A percentile compares a stretch with the other conserved stretches of the same genome.
These are phyloP conservation scores for Drosophila melanosoma DNA, from an alignment of 2,888 invertebrate species.

Conservation along the genomic window DNA sequence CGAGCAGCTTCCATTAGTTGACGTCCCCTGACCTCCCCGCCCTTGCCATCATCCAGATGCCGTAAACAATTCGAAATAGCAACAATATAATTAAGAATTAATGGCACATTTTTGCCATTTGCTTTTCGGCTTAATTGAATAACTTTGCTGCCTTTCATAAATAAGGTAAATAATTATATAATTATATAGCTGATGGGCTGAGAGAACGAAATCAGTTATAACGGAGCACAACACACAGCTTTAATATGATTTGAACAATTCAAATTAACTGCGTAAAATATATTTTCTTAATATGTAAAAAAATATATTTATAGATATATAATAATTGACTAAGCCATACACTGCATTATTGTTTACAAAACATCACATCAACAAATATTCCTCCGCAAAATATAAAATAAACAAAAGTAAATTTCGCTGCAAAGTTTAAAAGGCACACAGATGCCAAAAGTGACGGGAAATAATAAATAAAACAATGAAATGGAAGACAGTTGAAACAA, in stretches of 20 bases:
- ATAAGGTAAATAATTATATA: constrained; percentile 30
- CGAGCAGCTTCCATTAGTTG: too few species aligned
- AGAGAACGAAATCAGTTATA: background rate
- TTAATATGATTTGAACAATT: background rate
- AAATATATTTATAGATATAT: background rate
- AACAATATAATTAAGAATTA: constrained; percentile 47
- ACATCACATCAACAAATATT: background rate
- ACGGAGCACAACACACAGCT: background rate
- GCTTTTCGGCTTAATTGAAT: constrained; percentile 29
- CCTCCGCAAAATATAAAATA: background rate
- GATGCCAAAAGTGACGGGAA: constrained; percentile 6
- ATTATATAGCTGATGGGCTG: too few species aligned
- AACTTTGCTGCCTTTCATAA: constrained; percentile 28
- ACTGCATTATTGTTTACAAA: background rate
- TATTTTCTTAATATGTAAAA: background rate
- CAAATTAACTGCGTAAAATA: background rate
- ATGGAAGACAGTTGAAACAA: constrained; percentile 16
- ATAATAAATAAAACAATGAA: background rate
- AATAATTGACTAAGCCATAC: background rate
- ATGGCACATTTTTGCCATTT: constrained; percentile 39
- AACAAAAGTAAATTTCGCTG: background rate
- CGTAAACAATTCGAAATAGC: constrained; percentile 25
- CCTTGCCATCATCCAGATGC: background rate
- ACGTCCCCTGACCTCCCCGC: too few species aligned
- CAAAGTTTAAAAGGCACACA: background rate